Evolutionary conservation across 2,797 vertebrate species (phyloP).

Genomic region (Sardinella longiceps): DNA sequence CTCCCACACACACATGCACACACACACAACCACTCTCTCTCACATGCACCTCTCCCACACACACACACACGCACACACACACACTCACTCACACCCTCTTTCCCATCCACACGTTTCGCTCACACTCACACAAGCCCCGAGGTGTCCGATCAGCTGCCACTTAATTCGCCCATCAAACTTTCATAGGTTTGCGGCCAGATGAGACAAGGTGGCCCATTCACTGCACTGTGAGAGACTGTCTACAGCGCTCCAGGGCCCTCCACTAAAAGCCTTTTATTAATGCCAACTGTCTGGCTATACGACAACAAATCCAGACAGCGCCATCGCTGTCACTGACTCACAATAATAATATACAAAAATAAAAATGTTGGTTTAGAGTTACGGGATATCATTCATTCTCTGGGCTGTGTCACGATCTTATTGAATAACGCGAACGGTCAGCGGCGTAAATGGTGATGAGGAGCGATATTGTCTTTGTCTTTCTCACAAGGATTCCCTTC

Average conservation of each 20-base stretch:
- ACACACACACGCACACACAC: background rate
- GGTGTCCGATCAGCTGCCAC: constrained; percentile 51
- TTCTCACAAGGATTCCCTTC: background rate
- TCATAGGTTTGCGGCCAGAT: constrained; percentile 33
- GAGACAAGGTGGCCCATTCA: constrained; percentile 16
- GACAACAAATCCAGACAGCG: background rate
- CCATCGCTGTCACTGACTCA: background rate
- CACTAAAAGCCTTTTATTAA: constrained; percentile 26
- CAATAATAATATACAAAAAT: background rate
- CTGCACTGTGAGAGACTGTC: background rate
- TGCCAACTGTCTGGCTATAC: background rate
- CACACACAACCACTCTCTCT: background rate
- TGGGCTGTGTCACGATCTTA: background rate
- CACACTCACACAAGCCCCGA: constrained; percentile 21
- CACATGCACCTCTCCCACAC: background rate
- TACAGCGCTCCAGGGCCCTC: background rate
- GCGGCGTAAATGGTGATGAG: background rate
- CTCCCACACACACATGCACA: background rate
- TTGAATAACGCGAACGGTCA: background rate
- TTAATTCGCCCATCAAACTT: constrained; percentile 50
- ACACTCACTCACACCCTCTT: background rate
- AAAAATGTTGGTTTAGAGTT: background rate
- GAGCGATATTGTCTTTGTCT: background rate
- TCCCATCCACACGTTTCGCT: background rate
- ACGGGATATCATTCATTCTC: background rate